phyloP scores from a whole-genome alignment of 1,140 invertebrate genomes.

The Gonioctena quinquepunctata region DNA sequence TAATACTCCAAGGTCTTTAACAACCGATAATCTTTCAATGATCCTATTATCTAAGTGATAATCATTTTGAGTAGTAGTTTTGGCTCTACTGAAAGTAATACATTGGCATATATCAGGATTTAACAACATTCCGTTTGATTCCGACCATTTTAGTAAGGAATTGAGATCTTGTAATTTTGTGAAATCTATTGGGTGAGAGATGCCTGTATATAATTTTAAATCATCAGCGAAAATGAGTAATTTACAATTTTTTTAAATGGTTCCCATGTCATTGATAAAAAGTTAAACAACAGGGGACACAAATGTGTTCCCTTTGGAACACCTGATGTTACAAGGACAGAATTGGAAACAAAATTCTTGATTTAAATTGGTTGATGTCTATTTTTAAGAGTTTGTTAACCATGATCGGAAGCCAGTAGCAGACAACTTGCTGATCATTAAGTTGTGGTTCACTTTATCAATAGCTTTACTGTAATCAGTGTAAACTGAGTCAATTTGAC shows the following conservation, averaged over 20 bases:
- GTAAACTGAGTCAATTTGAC: no score
- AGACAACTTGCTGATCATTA: no score
- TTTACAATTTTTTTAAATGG: no score
- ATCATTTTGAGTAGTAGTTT: no score
- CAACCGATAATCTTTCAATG: constrained; percentile 1
- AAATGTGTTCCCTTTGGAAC: no score
- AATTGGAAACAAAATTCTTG: no score
- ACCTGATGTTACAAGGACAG: no score
- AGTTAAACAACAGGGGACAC: no score
- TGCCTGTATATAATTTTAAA: no score
- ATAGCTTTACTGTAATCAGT: background rate
- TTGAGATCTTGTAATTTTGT: background rate
- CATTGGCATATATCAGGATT: background rate
- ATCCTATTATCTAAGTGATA: background rate
- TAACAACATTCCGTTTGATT: background rate
- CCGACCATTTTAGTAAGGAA: background rate
- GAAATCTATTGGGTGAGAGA: background rate
- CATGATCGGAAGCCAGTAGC: background rate
- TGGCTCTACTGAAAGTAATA: background rate
- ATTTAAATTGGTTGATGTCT: background rate
- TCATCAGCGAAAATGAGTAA: no score
- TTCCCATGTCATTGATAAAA: no score
- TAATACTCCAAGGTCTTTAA: background rate
- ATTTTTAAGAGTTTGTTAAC: background rate
- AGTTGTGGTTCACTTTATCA: background rate